phyloP scores from a whole-genome alignment of 2,113 vertebrate genomes.

The Cyprinodon tularosa region DNA sequence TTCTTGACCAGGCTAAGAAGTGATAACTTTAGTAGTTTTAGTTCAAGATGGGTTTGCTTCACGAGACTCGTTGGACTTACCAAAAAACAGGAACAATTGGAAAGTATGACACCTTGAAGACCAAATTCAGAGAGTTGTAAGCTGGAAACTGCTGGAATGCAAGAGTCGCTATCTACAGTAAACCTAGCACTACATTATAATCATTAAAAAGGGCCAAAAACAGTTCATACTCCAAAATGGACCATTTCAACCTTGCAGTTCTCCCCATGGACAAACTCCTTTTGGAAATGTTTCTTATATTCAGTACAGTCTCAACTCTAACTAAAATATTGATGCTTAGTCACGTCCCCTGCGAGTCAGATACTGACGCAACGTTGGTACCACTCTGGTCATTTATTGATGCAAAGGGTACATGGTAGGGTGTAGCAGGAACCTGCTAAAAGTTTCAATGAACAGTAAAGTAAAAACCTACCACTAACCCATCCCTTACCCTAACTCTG shows the following conservation, averaged over 20 bases:
- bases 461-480: too few relatives aligned
- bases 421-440: too few relatives aligned
- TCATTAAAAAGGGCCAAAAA: background rate
- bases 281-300: background rate
- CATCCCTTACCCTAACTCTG: too few relatives aligned
- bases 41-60: background rate
- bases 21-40: background rate
- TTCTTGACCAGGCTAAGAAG: background rate
- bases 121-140: background rate
- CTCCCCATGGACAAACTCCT: background rate
- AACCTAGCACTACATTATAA: background rate
- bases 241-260: background rate
- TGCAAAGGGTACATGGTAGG: too few relatives aligned
- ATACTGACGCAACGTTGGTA: too few relatives aligned
- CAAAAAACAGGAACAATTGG: background rate
- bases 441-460: too few relatives aligned
- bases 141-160: background rate
- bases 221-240: background rate
- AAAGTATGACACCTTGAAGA: background rate
- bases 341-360: too few relatives aligned
- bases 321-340: too few relatives aligned
- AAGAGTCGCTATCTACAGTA: background rate
- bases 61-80: background rate
- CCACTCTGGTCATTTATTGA: too few relatives aligned
- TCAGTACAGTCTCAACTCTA: too few relatives aligned